Conservation (phyloP, 2,888 invertebrate genomes). For the Trisateles emortualis region DNA sequence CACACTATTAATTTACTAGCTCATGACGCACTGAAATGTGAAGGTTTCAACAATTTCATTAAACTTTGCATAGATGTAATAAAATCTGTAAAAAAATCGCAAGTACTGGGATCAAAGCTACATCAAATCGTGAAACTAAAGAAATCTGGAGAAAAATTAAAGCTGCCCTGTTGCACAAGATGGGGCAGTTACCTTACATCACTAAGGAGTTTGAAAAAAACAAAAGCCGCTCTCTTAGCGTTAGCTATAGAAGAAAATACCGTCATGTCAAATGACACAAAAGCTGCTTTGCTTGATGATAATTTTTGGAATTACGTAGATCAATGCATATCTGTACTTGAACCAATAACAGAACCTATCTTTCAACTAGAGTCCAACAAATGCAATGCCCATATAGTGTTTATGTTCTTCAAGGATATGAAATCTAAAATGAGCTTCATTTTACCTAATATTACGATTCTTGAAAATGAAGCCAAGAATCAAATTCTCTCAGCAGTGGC, state of each 20-base stretch:
- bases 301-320: slow-evolving; percentile 13
- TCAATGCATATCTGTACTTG: slow-evolving; percentile 10
- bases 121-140: too few species aligned
- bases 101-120: slow-evolving; percentile 27
- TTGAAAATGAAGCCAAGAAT: slow-evolving; percentile 11
- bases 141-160: slow-evolving; percentile 32
- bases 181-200: slow-evolving; percentile 2
- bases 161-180: slow-evolving; percentile 22
- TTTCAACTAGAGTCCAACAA: slow-evolving; percentile 13
- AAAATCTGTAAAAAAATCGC: slow-evolving; percentile 24
- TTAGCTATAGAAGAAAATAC: slow-evolving; percentile 12
- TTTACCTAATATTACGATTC: slow-evolving; percentile 9
- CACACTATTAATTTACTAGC: slow-evolving; percentile 29
- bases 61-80: slow-evolving; percentile 17
- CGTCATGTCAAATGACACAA: slow-evolving; percentile 8
- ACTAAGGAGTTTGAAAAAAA: slow-evolving; percentile 11
- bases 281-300: slow-evolving; percentile 11
- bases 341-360: slow-evolving; percentile 12
- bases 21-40: slow-evolving; percentile 19
- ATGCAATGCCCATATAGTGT: slow-evolving; percentile 10
- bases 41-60: slow-evolving; percentile 5
- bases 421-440: slow-evolving; percentile 9
- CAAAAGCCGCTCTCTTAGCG: slow-evolving; percentile 8
- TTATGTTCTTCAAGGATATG: slow-evolving; percentile 4
- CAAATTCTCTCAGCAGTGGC: slow-evolving; percentile 8